phyloP scores from a whole-genome alignment of 2,797 vertebrate species.

The Sciaenops ocellatus region DNA sequence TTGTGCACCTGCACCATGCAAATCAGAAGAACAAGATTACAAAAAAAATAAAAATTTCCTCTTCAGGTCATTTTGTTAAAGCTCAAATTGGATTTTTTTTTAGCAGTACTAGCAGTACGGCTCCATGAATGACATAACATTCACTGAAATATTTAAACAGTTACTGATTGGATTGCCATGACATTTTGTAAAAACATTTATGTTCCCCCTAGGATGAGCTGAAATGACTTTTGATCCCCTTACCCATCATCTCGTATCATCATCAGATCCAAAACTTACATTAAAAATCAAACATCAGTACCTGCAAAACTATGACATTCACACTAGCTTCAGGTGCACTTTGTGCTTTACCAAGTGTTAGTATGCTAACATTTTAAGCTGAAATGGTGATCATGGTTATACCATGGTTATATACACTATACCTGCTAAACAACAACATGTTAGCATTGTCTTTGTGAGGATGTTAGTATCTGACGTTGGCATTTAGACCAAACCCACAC shows the following conservation, averaged over 20 bases:
- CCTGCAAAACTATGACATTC: neutral
- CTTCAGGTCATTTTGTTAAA: constrained; percentile 7
- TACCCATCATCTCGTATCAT: no score
- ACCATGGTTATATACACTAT: neutral
- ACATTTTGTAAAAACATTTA: neutral
- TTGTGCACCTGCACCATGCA: neutral
- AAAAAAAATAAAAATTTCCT: neutral
- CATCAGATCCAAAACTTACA: neutral
- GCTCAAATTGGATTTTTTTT: neutral
- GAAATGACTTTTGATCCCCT: no score
- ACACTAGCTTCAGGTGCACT: neutral
- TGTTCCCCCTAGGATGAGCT: no score
- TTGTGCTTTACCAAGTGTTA: neutral
- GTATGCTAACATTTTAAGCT: neutral
- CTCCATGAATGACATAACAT: neutral
- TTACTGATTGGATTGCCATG: neutral
- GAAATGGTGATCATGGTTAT: neutral
- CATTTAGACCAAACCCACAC: neutral
- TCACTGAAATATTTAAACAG: constrained; percentile 5
- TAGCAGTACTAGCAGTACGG: neutral
- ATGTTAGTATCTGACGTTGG: neutral
- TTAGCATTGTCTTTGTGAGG: neutral
- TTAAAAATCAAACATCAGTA: no score
- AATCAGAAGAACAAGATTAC: neutral
- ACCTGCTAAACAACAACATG: neutral